A percentile compares a stretch with the other conserved stretches of the same genome.
Evolutionary conservation across 2,888 invertebrate species (phyloP).

Genomic region (Euphydryas editha): DNA sequence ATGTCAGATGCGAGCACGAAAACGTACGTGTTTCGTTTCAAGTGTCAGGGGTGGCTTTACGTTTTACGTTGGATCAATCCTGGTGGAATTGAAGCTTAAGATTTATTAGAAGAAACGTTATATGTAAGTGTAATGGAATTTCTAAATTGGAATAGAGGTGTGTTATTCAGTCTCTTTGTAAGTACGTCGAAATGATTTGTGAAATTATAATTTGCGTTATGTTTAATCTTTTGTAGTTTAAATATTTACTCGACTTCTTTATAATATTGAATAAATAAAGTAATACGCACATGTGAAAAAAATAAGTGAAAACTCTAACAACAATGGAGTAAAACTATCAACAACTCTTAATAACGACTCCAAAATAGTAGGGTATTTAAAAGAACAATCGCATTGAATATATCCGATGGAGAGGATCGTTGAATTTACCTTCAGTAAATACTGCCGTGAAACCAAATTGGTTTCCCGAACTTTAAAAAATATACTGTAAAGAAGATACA

Average conservation of each 20-base stretch:
- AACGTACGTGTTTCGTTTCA: slow-evolving; percentile 33
- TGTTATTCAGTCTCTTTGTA: background rate
- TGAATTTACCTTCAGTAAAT: slow-evolving; percentile 43
- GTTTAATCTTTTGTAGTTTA: too few relatives aligned
- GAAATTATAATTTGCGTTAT: background rate
- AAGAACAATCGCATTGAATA: slow-evolving; percentile 29
- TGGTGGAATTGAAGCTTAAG: slow-evolving; percentile 30
- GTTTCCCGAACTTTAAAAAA: slow-evolving; percentile 56
- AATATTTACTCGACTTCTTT: too few relatives aligned
- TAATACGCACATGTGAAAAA: too few relatives aligned
- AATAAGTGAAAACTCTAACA: too few relatives aligned
- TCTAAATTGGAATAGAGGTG: background rate
- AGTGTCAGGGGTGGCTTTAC: slow-evolving; percentile 16
- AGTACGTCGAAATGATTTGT: background rate
- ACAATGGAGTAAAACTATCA: background rate
- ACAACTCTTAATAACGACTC: background rate
- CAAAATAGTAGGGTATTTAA: slow-evolving; percentile 25
- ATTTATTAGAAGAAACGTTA: slow-evolving; percentile 12
- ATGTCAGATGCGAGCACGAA: slow-evolving; percentile 16
- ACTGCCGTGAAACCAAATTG: slow-evolving; percentile 50
- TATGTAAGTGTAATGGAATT: background rate
- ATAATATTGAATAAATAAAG: too few relatives aligned
- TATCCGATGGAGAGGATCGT: slow-evolving; percentile 36
- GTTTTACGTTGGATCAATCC: slow-evolving; percentile 29
- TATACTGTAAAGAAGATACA: slow-evolving; percentile 52